Conservation (phyloP, 2,888 invertebrate genomes). For the Macaria notata region DNA sequence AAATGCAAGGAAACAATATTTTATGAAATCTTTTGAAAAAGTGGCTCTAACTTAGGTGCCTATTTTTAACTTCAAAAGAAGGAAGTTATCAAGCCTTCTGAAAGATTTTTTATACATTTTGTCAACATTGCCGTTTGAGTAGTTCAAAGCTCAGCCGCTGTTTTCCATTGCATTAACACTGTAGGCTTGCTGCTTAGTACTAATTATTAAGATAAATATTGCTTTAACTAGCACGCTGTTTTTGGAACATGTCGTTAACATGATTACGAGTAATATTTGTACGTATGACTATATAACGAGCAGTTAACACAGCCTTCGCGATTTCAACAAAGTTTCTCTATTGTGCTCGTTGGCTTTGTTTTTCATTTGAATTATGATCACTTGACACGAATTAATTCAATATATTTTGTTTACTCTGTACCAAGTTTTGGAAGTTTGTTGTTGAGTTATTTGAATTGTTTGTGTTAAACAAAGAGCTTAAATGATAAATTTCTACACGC, state of each 20-base stretch:
- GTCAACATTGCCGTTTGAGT: too few relatives aligned
- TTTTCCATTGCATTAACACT: background rate
- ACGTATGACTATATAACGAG: slow-evolving; percentile 46
- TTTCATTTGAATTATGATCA: slow-evolving; percentile 25
- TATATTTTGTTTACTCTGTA: slow-evolving; percentile 19
- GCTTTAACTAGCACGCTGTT: slow-evolving; percentile 71
- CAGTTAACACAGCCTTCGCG: slow-evolving; percentile 47
- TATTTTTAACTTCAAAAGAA: too few relatives aligned
- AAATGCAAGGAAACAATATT: too few relatives aligned
- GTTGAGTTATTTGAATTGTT: background rate
- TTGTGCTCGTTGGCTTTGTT: slow-evolving; percentile 37
- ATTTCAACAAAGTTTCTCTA: slow-evolving; percentile 41
- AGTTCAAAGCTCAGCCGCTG: slow-evolving; percentile 7
- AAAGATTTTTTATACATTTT: too few relatives aligned
- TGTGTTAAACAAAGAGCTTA: background rate
- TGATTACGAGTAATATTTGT: slow-evolving; percentile 55
- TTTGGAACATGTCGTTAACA: slow-evolving; percentile 62
- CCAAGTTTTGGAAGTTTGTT: background rate
- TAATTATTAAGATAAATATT: slow-evolving; percentile 82
- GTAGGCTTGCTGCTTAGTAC: slow-evolving; percentile 62
- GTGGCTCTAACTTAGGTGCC: too few relatives aligned
- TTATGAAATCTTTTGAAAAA: too few relatives aligned
- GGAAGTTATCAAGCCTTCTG: too few relatives aligned
- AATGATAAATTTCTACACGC: too few relatives aligned
- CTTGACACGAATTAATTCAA: slow-evolving; percentile 30